phyloP scores from a whole-genome alignment of 2,113 vertebrate genomes.

The Cathartes aura region DNA sequence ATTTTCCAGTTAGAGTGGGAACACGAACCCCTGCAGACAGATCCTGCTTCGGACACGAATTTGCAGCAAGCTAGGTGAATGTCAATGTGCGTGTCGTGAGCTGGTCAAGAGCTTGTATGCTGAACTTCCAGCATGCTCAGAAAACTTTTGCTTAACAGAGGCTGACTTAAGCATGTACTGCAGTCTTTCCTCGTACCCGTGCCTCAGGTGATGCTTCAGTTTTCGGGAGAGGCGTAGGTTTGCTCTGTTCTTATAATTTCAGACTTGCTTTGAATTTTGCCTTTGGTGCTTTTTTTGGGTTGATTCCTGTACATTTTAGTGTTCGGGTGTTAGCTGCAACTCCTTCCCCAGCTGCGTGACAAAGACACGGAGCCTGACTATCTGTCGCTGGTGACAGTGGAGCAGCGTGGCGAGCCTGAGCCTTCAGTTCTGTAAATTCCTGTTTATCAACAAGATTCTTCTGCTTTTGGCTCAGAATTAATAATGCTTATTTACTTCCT shows the following conservation, averaged over 20 bases:
- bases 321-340: neutral
- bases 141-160: neutral
- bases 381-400: neutral
- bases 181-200: rapidly evolving
- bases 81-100: neutral
- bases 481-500: neutral
- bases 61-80: neutral
- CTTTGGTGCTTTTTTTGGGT: neutral
- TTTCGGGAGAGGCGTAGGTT: neutral
- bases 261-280: neutral
- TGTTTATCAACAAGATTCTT: neutral
- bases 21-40: neutral
- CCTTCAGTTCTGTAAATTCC: neutral
- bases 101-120: neutral
- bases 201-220: neutral
- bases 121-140: neutral
- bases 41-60: neutral
- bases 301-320: neutral
- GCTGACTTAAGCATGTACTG: neutral
- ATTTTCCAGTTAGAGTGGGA: neutral
- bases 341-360: neutral
- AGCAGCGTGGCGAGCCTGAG: neutral
- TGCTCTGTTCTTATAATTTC: neutral
- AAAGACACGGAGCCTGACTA: neutral
- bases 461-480: neutral